Evolutionary conservation across 2,113 vertebrate genomes (phyloP).

Genomic region (Forbesichthys papilliferus): DNA sequence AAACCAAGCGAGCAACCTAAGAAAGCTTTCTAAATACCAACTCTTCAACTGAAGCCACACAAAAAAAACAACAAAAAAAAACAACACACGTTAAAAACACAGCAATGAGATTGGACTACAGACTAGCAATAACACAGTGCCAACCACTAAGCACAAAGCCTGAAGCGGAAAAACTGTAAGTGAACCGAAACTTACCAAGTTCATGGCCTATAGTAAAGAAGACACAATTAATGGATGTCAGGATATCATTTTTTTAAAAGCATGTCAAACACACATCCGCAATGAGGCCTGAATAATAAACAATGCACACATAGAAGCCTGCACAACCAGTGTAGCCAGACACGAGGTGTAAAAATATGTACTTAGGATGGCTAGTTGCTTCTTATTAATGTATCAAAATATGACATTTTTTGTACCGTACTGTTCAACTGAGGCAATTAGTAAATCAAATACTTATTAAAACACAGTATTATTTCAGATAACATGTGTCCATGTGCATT

Average conservation of each 20-base stretch:
- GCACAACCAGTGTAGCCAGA: not conserved
- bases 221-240: slow-evolving; percentile 67
- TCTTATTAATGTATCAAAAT: not conserved
- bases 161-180: slow-evolving; percentile 59
- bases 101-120: slow-evolving; percentile 46
- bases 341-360: not conserved
- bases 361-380: not conserved
- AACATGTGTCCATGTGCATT: slow-evolving; percentile 23
- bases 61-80: slow-evolving; percentile 33
- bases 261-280: slow-evolving; percentile 30
- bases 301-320: not conserved
- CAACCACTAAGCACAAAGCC: slow-evolving; percentile 68
- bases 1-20: slow-evolving; percentile 47
- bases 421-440: not conserved
- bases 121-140: slow-evolving; percentile 57
- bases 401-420: not conserved
- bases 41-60: slow-evolving; percentile 54
- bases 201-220: slow-evolving; percentile 90
- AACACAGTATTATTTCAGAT: slow-evolving; percentile 12
- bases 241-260: slow-evolving; percentile 35
- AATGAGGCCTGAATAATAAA: slow-evolving; percentile 4
- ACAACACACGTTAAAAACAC: slow-evolving; percentile 21
- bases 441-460: slow-evolving; percentile 2
- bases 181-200: slow-evolving; percentile 89
- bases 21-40: slow-evolving; percentile 59